Evolutionary conservation across 1,140 invertebrate genomes (phyloP).

Genomic region (Plectus sambesii): DNA sequence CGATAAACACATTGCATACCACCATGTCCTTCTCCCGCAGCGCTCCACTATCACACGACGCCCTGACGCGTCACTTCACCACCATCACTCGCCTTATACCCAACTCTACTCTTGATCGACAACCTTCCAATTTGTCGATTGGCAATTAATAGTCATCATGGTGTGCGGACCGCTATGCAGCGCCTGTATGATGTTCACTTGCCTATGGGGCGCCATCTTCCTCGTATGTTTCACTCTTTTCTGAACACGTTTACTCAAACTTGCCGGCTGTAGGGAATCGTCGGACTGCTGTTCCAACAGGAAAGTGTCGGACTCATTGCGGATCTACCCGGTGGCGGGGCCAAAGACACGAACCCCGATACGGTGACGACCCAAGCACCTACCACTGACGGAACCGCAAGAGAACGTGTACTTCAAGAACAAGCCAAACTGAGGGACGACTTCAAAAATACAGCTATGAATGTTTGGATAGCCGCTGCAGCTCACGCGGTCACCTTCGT

Average conservation of each 20-base stretch:
- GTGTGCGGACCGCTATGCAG: slow-evolving; percentile 18
- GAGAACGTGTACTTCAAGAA: slow-evolving; percentile 22
- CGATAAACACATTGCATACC: too few relatives aligned
- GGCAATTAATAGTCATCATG: too few relatives aligned
- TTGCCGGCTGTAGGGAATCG: slow-evolving; percentile 16
- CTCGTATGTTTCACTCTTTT: slow-evolving; percentile 22
- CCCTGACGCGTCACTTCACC: too few relatives aligned
- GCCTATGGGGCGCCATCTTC: slow-evolving; percentile 31
- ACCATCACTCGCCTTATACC: too few relatives aligned
- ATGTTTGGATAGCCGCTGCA: slow-evolving; percentile 29
- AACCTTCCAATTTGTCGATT: too few relatives aligned
- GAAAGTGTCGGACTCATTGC: slow-evolving; percentile 35
- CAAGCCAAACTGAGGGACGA: slow-evolving; percentile 29
- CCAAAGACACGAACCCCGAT: background rate
- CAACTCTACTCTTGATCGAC: too few relatives aligned
- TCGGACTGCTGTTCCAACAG: slow-evolving; percentile 35
- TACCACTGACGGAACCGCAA: slow-evolving; percentile 14
- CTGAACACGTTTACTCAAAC: slow-evolving; percentile 9
- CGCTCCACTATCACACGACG: too few relatives aligned
- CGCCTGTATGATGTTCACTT: slow-evolving; percentile 25
- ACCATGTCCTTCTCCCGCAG: too few relatives aligned
- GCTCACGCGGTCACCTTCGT: slow-evolving; percentile 20
- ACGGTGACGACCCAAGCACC: too few relatives aligned
- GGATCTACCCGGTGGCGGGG: slow-evolving; percentile 25
- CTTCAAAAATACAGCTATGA: too few relatives aligned